phyloP scores from a whole-genome alignment of 2,113 vertebrate species.

The Anoura caudifer region DNA sequence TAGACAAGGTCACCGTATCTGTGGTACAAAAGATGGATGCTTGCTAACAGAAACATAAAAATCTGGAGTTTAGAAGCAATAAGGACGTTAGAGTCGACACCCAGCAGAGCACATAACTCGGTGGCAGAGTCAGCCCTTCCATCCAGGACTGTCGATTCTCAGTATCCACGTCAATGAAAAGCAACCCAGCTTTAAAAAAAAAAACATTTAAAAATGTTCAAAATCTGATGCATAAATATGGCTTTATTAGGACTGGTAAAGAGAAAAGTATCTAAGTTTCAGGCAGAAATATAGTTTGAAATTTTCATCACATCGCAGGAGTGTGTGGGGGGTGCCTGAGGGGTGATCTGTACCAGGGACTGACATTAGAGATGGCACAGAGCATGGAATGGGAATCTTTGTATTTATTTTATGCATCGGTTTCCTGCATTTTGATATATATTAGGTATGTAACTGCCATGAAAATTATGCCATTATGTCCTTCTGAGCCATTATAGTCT shows the following conservation, averaged over 20 bases:
- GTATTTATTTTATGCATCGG: not conserved
- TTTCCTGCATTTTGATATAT: not conserved
- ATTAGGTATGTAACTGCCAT: not conserved
- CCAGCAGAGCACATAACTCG: not conserved
- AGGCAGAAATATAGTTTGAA: not conserved
- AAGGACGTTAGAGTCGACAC: not conserved
- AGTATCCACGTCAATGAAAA: not conserved
- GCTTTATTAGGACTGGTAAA: not conserved
- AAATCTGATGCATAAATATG: not conserved
- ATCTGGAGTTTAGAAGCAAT: not conserved
- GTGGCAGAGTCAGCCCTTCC: not conserved
- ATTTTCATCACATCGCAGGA: not conserved
- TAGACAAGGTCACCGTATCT: not conserved
- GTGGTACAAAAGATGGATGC: not conserved
- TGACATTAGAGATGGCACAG: not conserved
- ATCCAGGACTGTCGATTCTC: not conserved
- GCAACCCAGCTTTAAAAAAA: not conserved
- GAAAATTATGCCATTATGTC: not conserved
- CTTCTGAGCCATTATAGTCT: not conserved
- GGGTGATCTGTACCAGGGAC: not conserved
- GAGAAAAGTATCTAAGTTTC: not conserved
- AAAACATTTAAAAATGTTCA: not conserved
- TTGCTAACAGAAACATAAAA: not conserved
- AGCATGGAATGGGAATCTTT: not conserved
- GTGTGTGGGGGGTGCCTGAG: not conserved